Evolutionary conservation across 2,888 invertebrate genomes (phyloP).

Genomic region (Lacanobia wlatinum): DNA sequence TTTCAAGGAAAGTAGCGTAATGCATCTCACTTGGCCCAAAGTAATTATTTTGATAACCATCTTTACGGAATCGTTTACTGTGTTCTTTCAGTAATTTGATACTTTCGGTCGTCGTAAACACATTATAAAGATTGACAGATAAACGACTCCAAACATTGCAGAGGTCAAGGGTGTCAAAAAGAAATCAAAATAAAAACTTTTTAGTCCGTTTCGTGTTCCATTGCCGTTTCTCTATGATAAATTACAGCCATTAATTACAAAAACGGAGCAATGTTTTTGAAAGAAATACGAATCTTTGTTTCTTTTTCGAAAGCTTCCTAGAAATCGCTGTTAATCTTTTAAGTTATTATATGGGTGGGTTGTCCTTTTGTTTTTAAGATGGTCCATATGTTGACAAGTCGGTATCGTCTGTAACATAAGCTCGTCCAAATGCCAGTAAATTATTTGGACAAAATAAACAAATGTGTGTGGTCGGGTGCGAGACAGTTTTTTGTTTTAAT

Average conservation of each 20-base stretch:
- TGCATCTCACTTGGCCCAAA: conserved; percentile 27
- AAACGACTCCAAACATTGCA: conserved; percentile 72
- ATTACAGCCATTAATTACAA: conserved; percentile 41
- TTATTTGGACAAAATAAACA: conserved; percentile 66
- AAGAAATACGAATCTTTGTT: conserved; percentile 43
- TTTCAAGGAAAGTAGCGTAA: conserved; percentile 51
- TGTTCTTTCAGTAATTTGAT: conserved; percentile 71
- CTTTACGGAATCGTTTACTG: conserved; percentile 54
- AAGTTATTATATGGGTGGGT: conserved; percentile 46
- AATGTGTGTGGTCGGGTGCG: conserved; percentile 67
- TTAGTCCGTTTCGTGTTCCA: conserved; percentile 17
- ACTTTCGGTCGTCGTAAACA: conserved; percentile 67
- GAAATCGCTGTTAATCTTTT: conserved; percentile 49
- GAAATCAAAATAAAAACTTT: conserved; percentile 34
- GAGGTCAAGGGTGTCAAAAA: conserved; percentile 65
- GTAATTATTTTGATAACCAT: conserved; percentile 61
- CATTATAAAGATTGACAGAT: conserved; percentile 73
- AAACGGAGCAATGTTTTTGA: conserved; percentile 20
- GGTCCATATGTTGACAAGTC: conserved; percentile 60
- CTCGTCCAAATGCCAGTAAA: conserved; percentile 55
- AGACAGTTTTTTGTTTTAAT: conserved; percentile 21
- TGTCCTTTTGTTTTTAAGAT: conserved; percentile 58
- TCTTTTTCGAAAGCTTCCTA: conserved; percentile 37
- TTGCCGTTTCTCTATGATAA: conserved; percentile 40
- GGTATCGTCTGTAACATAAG: conserved; percentile 52